These are phyloP conservation scores for Phaenicophaeus curvirostris DNA, from an alignment of 2,797 vertebrate genomes.

Conservation along the genomic window DNA sequence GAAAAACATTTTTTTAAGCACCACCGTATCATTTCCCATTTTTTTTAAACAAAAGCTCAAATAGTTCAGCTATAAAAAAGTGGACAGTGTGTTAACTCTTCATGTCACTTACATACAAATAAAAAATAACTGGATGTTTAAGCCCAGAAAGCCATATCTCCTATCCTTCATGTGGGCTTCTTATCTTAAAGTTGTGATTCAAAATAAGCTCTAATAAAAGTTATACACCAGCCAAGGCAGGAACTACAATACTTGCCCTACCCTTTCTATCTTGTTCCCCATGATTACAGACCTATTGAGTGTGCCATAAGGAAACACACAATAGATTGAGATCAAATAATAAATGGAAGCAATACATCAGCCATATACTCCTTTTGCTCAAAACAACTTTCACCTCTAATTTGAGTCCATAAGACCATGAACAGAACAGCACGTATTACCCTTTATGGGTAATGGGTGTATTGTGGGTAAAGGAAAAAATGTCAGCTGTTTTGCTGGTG, in stretches of 20 bases:
- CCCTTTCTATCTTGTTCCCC: conserved; percentile 66
- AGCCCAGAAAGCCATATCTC: background rate
- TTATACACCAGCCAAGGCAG: conserved; percentile 60
- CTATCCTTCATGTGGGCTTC: background rate
- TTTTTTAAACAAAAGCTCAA: conserved; percentile 24
- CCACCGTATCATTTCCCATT: conserved; percentile 48
- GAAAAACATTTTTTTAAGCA: conserved; percentile 62
- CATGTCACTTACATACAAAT: background rate
- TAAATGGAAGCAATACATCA: conserved; percentile 70
- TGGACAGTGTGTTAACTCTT: conserved; percentile 39
- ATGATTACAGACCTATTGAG: conserved; percentile 55
- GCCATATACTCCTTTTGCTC: conserved; percentile 17
- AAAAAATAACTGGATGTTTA: background rate
- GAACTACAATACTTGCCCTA: conserved; percentile 63
- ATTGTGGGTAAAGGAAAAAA: background rate
- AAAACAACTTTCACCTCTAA: conserved; percentile 53
- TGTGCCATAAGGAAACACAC: conserved; percentile 49
- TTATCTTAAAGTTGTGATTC: conserved; percentile 43
- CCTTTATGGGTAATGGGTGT: background rate
- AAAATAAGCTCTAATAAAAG: conserved; percentile 53
- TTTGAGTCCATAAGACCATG: background rate
- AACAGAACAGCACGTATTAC: conserved; percentile 7
- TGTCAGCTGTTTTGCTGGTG: background rate
- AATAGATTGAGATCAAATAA: conserved; percentile 64
- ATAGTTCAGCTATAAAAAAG: conserved; percentile 21